Evolutionary conservation across 2,888 invertebrate genomes (phyloP).

Genomic region (Amorpha juglandis): DNA sequence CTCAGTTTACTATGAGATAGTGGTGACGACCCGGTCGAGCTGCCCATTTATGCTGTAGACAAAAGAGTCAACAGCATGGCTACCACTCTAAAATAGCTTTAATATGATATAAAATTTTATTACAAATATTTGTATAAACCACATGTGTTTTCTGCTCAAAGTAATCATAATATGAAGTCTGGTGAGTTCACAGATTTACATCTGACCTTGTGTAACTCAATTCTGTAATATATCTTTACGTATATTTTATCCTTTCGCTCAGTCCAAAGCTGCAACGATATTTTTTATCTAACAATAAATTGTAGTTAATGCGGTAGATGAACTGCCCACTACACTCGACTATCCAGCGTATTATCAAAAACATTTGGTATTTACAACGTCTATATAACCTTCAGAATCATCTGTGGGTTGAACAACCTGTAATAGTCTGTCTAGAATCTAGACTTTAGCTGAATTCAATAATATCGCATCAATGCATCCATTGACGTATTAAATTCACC

Average conservation of each 20-base stretch:
- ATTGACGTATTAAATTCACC: conserved; percentile 6
- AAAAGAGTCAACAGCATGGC: no score
- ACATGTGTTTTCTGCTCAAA: no score
- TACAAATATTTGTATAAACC: no score
- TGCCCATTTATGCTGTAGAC: no score
- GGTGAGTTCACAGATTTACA: not conserved
- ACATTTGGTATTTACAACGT: conserved; percentile 2
- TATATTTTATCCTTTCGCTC: not conserved
- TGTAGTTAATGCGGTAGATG: not conserved
- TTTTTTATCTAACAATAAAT: not conserved
- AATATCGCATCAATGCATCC: not conserved
- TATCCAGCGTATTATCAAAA: conserved; percentile 3
- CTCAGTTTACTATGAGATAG: no score
- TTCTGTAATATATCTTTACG: not conserved
- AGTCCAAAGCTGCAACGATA: not conserved
- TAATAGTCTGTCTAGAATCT: not conserved
- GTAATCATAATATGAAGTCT: not conserved
- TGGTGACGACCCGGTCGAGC: no score
- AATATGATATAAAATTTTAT: no score
- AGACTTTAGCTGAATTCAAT: conserved; percentile 7
- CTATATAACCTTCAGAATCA: conserved; percentile 14
- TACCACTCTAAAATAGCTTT: no score
- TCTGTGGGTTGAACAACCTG: conserved; percentile 11
- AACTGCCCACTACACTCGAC: not conserved
- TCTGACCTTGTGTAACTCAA: not conserved